Conservation (phyloP, 2,888 invertebrate species). For the Nemoura dubitans region DNA sequence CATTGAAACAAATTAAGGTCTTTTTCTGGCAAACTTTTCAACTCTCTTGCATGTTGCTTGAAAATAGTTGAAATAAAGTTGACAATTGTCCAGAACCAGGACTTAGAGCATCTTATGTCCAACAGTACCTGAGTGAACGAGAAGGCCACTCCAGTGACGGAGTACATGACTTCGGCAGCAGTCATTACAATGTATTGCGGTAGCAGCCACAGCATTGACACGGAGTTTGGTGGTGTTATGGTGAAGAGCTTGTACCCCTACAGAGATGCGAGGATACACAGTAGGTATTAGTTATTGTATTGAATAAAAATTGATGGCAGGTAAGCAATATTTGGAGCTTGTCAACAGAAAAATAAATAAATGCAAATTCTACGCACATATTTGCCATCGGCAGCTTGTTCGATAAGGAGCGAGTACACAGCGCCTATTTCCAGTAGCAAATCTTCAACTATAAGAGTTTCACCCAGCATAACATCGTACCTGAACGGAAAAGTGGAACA, state of each 20-base stretch:
- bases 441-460: neutral
- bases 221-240: constrained; percentile 74
- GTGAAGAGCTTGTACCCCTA: constrained; percentile 57
- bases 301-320: no score
- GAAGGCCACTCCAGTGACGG: constrained; percentile 94
- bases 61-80: no score
- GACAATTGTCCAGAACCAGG: no score
- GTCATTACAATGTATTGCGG: constrained; percentile 95
- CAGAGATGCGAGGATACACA: constrained; percentile 45
- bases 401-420: constrained; percentile 69
- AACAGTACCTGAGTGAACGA: constrained; percentile 80
- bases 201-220: constrained; percentile 86
- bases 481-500: constrained; percentile 39
- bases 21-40: no score
- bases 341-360: neutral
- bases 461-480: constrained; percentile 36
- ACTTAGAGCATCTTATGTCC: neutral
- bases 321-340: no score
- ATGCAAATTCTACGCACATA: constrained; percentile 57
- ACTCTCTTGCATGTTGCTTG: no score
- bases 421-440: constrained; percentile 67
- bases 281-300: no score
- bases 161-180: constrained; percentile 94
- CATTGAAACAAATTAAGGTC: no score
- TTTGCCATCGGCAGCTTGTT: constrained; percentile 58